Percentiles rank a stretch among this genome's conserved stretches.
Conservation (phyloP, 2,113 vertebrate genomes). For the Charadrius vociferus region DNA sequence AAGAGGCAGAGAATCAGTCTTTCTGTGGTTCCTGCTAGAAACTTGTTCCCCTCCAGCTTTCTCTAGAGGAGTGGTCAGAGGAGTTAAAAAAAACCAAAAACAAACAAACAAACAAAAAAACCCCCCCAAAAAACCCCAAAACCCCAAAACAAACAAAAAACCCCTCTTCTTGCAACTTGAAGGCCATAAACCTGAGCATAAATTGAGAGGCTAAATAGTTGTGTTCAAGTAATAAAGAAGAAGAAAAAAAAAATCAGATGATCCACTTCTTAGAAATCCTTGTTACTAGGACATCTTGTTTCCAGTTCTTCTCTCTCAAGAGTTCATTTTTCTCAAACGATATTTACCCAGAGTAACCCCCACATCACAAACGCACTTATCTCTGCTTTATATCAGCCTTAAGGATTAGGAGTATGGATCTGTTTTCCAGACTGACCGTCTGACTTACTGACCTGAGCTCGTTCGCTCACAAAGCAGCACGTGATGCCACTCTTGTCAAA, state of each 20-base stretch:
- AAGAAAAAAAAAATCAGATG: neutral
- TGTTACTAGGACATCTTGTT: neutral
- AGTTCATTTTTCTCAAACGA: neutral
- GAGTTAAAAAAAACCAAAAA: neutral
- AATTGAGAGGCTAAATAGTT: neutral
- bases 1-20: neutral
- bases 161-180: neutral
- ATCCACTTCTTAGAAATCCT: neutral
- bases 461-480: constrained; percentile 64
- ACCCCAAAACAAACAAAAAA: neutral
- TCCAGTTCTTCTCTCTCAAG: constrained; percentile 2
- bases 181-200: neutral
- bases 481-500: constrained; percentile 76
- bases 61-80: neutral
- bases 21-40: neutral
- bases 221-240: neutral
- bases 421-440: constrained; percentile 80
- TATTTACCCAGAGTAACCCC: constrained; percentile 61
- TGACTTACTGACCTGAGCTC: constrained; percentile 74
- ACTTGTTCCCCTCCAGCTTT: neutral
- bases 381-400: constrained; percentile 72
- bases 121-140: no score
- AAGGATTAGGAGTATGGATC: constrained; percentile 77
- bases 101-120: neutral
- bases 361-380: constrained; percentile 65